Conservation (phyloP, 2,888 invertebrate genomes). For the Acrobasis suavella region DNA sequence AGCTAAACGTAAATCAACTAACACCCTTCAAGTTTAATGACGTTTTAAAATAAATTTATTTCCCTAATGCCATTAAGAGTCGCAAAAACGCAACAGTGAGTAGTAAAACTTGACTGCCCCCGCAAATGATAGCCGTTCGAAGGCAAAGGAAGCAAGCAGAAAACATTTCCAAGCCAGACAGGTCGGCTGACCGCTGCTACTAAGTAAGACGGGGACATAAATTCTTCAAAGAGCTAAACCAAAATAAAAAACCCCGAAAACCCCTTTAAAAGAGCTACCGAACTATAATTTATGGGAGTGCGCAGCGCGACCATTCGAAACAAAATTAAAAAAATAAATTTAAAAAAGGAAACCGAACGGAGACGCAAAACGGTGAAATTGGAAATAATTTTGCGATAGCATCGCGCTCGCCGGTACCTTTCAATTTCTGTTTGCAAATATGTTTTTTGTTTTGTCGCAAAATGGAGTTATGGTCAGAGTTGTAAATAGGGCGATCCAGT, state of each 20-base stretch:
- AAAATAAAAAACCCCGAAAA: constrained; percentile 71
- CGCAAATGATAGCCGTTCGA: constrained; percentile 24
- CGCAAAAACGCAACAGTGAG: constrained; percentile 15
- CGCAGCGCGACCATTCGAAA: constrained; percentile 62
- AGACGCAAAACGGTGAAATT: constrained; percentile 81
- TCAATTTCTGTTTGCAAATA: constrained; percentile 77
- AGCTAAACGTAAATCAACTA: constrained; percentile 5
- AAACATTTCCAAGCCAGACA: constrained; percentile 54
- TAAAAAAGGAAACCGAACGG: constrained; percentile 47
- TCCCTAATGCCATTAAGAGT: constrained; percentile 13
- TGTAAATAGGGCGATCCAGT: too few relatives aligned
- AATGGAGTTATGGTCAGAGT: constrained; percentile 51
- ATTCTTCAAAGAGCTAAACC: constrained; percentile 79
- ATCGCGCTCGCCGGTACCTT: constrained; percentile 75
- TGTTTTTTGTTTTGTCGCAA: constrained; percentile 57
- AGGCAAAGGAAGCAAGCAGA: constrained; percentile 33
- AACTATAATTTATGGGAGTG: constrained; percentile 81
- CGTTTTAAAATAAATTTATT: constrained; percentile 16
- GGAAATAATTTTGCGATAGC: constrained; percentile 81
- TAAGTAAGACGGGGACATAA: constrained; percentile 81
- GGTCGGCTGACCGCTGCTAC: constrained; percentile 72
- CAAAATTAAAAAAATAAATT: constrained; percentile 57
- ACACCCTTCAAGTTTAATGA: constrained; percentile 10
- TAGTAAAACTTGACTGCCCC: constrained; percentile 16
- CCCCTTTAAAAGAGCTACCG: constrained; percentile 81